Evolutionary conservation across 2,113 vertebrate genomes (phyloP), one percentile per base, ranked within the genome.

Genomic region (Gobiocypris rarus): DNA sequence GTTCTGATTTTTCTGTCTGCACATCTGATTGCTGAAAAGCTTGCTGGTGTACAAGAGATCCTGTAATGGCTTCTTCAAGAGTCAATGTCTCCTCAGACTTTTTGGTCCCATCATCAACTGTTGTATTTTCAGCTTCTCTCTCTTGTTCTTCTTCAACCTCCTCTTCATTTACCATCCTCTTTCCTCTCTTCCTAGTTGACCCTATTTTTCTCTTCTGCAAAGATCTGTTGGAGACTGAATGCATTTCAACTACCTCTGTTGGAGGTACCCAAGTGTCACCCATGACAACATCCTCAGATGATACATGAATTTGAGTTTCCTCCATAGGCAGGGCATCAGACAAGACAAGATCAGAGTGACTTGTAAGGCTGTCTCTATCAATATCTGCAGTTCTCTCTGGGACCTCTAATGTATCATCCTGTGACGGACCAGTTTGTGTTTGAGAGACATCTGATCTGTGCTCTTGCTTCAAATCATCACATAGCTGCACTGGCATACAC

Each of bases 181-280:
- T 59, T 11, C 38, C 22, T 77, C 79, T 86, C 31, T 58, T 74
- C 4, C 61, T 75, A 75, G 73, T 82, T 48, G 88, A 88, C 0
- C 83, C 87, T 52, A 83, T 84, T 48, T 73, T 83, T 38, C 56
- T 81, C 54, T 75, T 87, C 45, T 41, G 65, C 4, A 41, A 38
- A 52, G 80, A 67, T 31, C 22, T 75, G 13, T 19, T 65, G 22
- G 15, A 34, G 26, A 11, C 15, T 59, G 19, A 8, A 38, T 41
- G 22, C 19, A 77, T 59, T 77, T 41, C 31, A 14, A 2, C 11
- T 38, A 24, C 6, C 34, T 59, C 31, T 59, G 19, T 59, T 24
- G 34, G 31, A 9, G 54, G 19, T 13, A 61, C 24, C 10, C 1
- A 11, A 28, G 22, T 74, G 11, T 17, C n/a, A 74, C 45, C 2